Percentiles rank a stretch among this genome's conserved stretches.
Conservation (phyloP, 2,113 vertebrate genomes). For the Dicerorhinus sumatrensis region DNA sequence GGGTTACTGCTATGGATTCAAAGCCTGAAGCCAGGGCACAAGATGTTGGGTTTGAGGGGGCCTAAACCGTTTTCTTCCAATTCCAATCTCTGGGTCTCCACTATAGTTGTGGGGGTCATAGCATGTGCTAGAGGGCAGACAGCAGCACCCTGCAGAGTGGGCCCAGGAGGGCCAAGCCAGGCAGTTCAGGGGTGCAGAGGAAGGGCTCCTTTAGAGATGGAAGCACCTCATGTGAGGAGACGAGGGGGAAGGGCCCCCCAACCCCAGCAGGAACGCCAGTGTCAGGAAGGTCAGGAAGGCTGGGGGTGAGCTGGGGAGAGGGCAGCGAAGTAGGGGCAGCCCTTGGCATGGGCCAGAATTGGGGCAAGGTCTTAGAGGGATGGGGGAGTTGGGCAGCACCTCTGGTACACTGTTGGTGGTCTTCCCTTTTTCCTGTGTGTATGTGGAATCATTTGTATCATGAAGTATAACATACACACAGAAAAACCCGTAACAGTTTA, state of each 20-base stretch:
- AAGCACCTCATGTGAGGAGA: not conserved
- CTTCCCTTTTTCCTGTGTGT: not conserved
- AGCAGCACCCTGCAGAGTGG: rapidly evolving
- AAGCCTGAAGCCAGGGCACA: not conserved
- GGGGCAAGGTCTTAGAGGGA: not conserved
- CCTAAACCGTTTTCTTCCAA: not conserved
- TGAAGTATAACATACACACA: not conserved
- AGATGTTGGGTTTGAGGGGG: not conserved
- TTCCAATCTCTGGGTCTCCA: not conserved
- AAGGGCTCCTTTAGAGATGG: not conserved
- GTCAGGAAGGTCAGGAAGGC: not conserved
- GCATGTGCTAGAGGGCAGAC: not conserved
- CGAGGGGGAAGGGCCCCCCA: not conserved
- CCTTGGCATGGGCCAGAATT: not conserved
- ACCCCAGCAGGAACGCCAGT: not conserved
- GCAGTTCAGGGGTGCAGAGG: not conserved
- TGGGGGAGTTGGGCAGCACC: too few species aligned
- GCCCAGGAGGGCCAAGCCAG: not conserved
- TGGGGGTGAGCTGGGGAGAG: not conserved
- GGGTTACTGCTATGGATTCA: not conserved
- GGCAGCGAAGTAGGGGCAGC: not conserved
- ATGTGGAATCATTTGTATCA: rapidly evolving
- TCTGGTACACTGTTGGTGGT: not conserved
- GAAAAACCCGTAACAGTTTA: not conserved
- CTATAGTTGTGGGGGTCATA: not conserved